These are phyloP conservation scores for Cylas formicarius DNA, from an alignment of 1,140 invertebrate genomes.

Conservation along the genomic window DNA sequence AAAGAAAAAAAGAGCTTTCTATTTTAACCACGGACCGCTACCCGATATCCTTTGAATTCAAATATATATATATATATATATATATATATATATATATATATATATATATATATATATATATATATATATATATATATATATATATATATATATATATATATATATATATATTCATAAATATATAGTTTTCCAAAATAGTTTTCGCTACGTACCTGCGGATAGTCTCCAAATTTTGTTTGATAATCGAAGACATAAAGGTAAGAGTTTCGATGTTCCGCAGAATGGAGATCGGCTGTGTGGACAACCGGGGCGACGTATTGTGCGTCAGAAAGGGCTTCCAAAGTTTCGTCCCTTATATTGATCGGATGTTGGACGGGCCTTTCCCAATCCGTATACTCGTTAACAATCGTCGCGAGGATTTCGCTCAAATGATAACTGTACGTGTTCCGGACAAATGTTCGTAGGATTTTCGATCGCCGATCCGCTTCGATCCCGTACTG, in stretches of 20 bases:
- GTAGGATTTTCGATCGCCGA: constrained; percentile 73
- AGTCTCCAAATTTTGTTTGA: constrained; percentile 85
- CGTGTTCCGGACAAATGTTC: constrained; percentile 88
- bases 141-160: no score
- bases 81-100: no score
- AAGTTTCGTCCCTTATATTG: constrained; percentile 86
- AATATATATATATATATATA: no score
- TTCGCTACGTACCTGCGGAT: constrained; percentile 77
- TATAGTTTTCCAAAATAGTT: no score
- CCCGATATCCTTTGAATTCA: no score
- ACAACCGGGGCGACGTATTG: constrained; percentile 88
- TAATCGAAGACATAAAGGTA: constrained; percentile 92
- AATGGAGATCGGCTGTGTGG: constrained; percentile 86
- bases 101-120: no score
- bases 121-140: no score
- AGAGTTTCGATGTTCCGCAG: constrained; percentile 71
- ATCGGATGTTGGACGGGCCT: constrained; percentile 86
- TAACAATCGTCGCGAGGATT: constrained; percentile 81
- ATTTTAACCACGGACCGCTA: no score
- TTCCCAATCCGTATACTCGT: constrained; percentile 98
- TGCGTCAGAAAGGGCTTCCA: constrained; percentile 90
- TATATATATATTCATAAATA: no score
- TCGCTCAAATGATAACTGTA: constrained; percentile 81
- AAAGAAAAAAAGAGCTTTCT: no score
- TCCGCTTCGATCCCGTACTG: constrained; percentile 87